phyloP scores from a whole-genome alignment of 2,888 invertebrate genomes.

The Syrphus vitripennis region DNA sequence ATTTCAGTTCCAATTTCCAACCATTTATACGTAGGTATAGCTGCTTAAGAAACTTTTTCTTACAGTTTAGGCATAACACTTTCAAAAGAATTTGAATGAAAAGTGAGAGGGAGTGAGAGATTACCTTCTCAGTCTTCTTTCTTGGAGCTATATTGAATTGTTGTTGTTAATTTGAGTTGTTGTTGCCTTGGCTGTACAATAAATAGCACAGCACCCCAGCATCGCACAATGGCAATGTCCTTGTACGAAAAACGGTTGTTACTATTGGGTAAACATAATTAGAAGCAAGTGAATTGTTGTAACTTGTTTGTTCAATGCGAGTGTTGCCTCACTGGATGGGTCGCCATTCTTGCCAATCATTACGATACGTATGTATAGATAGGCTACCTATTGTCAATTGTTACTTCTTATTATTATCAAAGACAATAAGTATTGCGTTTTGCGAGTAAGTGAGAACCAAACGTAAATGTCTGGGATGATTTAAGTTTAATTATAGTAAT shows the following conservation, averaged over 20 bases:
- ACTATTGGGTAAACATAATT: constrained; percentile 76
- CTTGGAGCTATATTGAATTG: no score
- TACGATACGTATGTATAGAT: no score
- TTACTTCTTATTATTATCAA: no score
- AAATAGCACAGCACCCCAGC: no score
- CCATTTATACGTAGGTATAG: no score
- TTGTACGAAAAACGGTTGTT: constrained; percentile 81
- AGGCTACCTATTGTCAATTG: no score
- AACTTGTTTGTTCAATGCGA: neutral
- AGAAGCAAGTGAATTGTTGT: constrained; percentile 22
- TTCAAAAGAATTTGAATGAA: neutral
- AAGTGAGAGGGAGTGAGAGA: neutral
- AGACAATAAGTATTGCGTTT: no score
- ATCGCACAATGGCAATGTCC: constrained; percentile 78
- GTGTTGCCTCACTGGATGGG: neutral
- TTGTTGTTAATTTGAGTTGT: neutral
- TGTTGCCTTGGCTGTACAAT: constrained; percentile 24
- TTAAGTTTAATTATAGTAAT: no score
- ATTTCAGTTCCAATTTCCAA: neutral
- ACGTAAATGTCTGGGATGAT: no score
- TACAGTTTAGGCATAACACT: no score
- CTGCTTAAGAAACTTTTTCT: no score
- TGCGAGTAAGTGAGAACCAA: no score
- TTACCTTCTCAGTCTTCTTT: neutral
- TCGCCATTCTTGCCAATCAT: neutral